These are phyloP conservation scores for Conger conger DNA, from an alignment of 2,113 vertebrate species.

Conservation along the genomic window DNA sequence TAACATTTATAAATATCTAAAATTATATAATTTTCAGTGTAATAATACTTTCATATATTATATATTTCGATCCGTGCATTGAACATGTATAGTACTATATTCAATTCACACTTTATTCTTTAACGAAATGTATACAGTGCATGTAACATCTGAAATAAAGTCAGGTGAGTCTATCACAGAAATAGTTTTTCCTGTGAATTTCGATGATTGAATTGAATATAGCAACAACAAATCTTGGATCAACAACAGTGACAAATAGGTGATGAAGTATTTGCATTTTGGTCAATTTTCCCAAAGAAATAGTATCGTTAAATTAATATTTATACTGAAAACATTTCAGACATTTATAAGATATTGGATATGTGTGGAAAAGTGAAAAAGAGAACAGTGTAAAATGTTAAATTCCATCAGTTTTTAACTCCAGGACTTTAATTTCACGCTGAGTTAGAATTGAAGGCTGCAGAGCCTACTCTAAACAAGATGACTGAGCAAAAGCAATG, in stretches of 20 bases:
- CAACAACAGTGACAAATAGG: background rate
- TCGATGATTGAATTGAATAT: background rate
- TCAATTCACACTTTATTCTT: background rate
- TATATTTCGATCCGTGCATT: too few species aligned
- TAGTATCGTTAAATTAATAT: background rate
- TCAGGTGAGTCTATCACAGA: background rate
- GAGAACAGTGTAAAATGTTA: background rate
- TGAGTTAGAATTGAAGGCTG: conserved; percentile 56
- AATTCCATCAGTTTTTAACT: conserved; percentile 34
- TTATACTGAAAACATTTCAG: background rate
- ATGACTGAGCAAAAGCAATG: conserved; percentile 35
- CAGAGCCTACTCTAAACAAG: conserved; percentile 45
- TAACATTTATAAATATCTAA: too few species aligned
- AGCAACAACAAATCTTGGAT: background rate
- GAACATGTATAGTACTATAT: background rate
- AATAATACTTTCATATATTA: too few species aligned
- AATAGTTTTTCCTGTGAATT: too few species aligned
- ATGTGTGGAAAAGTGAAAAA: conserved; percentile 15
- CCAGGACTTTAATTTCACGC: conserved; percentile 63
- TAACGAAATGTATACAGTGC: background rate
- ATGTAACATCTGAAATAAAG: background rate
- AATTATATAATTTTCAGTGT: too few species aligned
- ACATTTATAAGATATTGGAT: conserved; percentile 14
- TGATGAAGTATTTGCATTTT: background rate
- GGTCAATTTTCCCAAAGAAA: background rate